A percentile compares a stretch with the other conserved stretches of the same genome.
Conservation (phyloP, 2,797 vertebrate genomes). For the Coreius guichenoti region DNA sequence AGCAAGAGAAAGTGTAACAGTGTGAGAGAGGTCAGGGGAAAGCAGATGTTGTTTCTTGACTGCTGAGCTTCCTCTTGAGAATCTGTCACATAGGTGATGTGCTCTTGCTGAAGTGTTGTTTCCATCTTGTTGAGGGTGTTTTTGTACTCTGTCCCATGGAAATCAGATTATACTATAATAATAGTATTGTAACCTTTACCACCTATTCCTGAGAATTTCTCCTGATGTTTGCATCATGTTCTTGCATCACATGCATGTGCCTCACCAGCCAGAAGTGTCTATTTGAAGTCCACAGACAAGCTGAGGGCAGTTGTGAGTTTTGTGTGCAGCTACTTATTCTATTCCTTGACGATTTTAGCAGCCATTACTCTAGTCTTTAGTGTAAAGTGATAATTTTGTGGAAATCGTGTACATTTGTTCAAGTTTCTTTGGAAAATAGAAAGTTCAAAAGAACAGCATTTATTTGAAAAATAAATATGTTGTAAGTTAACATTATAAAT, state of each 20-base stretch:
- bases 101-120: slow-evolving; percentile 45
- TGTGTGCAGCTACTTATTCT: background rate
- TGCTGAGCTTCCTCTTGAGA: slow-evolving; percentile 52
- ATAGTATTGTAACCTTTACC: slow-evolving; percentile 20
- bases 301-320: background rate
- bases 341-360: too few relatives aligned
- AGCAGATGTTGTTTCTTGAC: slow-evolving; percentile 59
- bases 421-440: too few relatives aligned
- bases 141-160: slow-evolving; percentile 43
- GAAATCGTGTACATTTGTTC: too few relatives aligned
- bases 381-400: too few relatives aligned
- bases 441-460: too few relatives aligned
- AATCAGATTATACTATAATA: slow-evolving; percentile 13
- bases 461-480: too few relatives aligned
- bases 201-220: slow-evolving; percentile 39
- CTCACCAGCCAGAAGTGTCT: background rate
- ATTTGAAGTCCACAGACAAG: background rate
- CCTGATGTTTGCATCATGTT: background rate
- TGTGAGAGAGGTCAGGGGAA: slow-evolving; percentile 20
- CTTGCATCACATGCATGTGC: background rate
- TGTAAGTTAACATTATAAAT: too few relatives aligned
- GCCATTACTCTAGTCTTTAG: background rate
- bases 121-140: slow-evolving; percentile 43
- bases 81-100: slow-evolving; percentile 59
- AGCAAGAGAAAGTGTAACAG: slow-evolving; percentile 43